phyloP scores from a whole-genome alignment of 2,888 invertebrate species.

The Amphipyra berbera region DNA sequence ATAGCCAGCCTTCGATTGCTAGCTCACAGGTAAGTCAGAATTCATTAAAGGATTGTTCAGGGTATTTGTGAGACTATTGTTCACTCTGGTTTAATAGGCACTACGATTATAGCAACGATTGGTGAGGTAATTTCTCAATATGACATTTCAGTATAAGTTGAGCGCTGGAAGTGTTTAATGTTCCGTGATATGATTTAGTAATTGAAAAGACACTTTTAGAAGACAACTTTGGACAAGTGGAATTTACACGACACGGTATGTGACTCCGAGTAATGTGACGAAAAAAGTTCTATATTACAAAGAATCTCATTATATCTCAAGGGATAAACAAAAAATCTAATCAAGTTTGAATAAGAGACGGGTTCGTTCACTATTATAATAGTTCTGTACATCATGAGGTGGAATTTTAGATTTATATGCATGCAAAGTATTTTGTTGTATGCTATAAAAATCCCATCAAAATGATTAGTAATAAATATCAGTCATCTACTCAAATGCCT shows the following conservation, averaged over 20 bases:
- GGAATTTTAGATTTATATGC: slow-evolving; percentile 24
- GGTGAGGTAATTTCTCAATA: too few species aligned
- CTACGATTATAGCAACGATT: too few species aligned
- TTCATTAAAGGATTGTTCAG: too few species aligned
- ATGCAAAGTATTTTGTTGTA: slow-evolving; percentile 38
- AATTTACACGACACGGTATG: slow-evolving; percentile 30
- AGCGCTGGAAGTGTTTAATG: neutral
- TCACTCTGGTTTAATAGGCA: too few species aligned
- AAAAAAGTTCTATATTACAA: slow-evolving; percentile 14
- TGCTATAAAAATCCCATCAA: slow-evolving; percentile 49
- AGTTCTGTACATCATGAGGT: slow-evolving; percentile 4
- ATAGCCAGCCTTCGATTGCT: too few species aligned
- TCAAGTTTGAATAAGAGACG: neutral
- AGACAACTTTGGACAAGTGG: slow-evolving; percentile 3
- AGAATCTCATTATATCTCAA: slow-evolving; percentile 17
- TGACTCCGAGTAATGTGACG: slow-evolving; percentile 15
- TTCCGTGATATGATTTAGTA: too few species aligned
- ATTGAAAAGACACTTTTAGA: neutral
- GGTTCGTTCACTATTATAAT: slow-evolving; percentile 2
- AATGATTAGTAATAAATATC: slow-evolving; percentile 58
- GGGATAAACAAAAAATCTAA: slow-evolving; percentile 31
- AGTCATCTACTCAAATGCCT: slow-evolving; percentile 59
- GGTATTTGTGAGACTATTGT: too few species aligned
- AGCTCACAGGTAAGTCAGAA: too few species aligned
- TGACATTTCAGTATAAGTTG: too few species aligned